Percentiles rank a stretch among this genome's conserved stretches.
Conservation (phyloP, 2,797 vertebrate genomes). For the Natrix natrix region DNA sequence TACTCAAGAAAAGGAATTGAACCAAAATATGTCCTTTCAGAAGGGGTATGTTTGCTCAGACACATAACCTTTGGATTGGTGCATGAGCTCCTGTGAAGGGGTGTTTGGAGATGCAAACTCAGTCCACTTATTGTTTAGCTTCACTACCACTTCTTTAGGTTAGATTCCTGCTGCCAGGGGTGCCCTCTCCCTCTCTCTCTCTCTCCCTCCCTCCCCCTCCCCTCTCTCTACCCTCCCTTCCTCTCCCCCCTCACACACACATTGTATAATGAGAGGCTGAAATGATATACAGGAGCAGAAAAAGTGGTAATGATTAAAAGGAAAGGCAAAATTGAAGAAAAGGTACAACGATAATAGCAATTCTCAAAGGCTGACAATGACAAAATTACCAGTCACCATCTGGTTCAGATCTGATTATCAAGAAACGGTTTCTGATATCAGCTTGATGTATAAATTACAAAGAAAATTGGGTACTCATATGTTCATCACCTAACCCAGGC, state of each 20-base stretch:
- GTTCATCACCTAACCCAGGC: conserved; percentile 2
- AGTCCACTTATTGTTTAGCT: not conserved
- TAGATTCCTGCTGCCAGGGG: not conserved
- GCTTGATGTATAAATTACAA: not conserved
- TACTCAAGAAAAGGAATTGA: not conserved
- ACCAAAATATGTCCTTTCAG: not conserved
- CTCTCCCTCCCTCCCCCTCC: too few relatives aligned
- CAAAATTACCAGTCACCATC: conserved; percentile 2
- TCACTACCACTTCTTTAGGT: not conserved
- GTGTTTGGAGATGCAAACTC: not conserved
- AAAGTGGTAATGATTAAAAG: not conserved
- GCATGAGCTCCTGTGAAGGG: not conserved
- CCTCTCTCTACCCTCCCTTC: too few relatives aligned
- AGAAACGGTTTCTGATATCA: conserved; percentile 11
- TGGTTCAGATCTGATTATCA: not conserved
- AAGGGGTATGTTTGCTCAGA: not conserved
- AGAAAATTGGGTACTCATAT: not conserved
- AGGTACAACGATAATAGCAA: not conserved
- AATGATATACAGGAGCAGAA: not conserved
- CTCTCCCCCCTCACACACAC: not conserved
- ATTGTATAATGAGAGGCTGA: not conserved
- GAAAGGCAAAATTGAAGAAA: not conserved
- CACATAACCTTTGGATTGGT: not conserved
- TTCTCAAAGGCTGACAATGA: not conserved
- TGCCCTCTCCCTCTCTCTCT: not conserved